Conservation (phyloP, 1,140 invertebrate species). For the Battus philenor region DNA sequence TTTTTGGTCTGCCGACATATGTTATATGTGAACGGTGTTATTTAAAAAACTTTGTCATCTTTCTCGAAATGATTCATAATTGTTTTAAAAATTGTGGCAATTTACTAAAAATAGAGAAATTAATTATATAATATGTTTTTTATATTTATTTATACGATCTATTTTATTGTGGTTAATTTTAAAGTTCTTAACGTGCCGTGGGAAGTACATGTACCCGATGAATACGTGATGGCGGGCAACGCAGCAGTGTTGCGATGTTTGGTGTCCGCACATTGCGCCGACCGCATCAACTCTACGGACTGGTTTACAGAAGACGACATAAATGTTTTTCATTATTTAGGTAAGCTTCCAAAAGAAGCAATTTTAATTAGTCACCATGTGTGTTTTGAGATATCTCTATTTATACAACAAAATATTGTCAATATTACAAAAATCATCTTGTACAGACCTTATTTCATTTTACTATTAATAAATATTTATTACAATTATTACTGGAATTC, state of each 20-base stretch:
- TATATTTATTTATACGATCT: conserved; percentile 2
- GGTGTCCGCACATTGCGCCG: conserved; percentile 90
- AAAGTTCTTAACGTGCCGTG: conserved; percentile 91
- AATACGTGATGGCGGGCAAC: conserved; percentile 92
- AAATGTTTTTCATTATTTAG: conserved; percentile 89
- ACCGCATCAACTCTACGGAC: conserved; percentile 91
- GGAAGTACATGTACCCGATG: conserved; percentile 91
- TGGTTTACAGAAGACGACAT: conserved; percentile 90
- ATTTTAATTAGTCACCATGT: too few relatives aligned
- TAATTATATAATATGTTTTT: too few relatives aligned
- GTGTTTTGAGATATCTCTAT: too few relatives aligned
- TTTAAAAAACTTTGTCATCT: neutral
- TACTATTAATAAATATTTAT: too few relatives aligned
- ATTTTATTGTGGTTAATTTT: conserved; percentile 6
- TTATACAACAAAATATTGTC: too few relatives aligned
- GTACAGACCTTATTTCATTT: too few relatives aligned
- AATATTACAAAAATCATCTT: too few relatives aligned
- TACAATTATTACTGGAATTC: too few relatives aligned
- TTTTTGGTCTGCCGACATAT: neutral
- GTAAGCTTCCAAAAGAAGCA: too few relatives aligned
- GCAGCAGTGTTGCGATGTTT: conserved; percentile 90
- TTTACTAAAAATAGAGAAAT: neutral
- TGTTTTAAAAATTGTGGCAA: neutral
- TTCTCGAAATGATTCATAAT: neutral
- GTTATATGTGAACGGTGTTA: neutral